Evolutionary conservation across 2,888 invertebrate genomes (phyloP).

Genomic region (Drosophila yooni): DNA sequence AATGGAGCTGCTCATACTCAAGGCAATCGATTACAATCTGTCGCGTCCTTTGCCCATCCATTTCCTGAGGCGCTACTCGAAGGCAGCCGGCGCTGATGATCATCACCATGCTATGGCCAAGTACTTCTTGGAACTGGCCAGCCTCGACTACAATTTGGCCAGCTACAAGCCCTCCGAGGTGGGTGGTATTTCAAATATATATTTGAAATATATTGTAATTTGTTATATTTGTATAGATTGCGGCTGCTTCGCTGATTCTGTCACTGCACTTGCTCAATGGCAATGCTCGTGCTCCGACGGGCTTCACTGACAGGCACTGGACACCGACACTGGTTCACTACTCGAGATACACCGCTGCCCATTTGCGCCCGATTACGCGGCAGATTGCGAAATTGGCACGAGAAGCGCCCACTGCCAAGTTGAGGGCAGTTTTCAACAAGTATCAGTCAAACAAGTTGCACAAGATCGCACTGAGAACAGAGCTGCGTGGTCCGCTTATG

Average conservation of each 20-base stretch:
- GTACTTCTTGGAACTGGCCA: conserved; percentile 94
- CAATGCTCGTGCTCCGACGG: conserved; percentile 66
- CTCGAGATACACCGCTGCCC: conserved; percentile 89
- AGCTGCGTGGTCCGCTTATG: conserved; percentile 85
- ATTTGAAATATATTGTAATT: neutral
- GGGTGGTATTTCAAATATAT: conserved; percentile 84
- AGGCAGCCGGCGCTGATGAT: conserved; percentile 87
- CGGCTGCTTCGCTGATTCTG: conserved; percentile 83
- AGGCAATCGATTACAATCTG: conserved; percentile 91
- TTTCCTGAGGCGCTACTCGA: conserved; percentile 93
- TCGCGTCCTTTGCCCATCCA: conserved; percentile 94
- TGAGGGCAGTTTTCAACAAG: conserved; percentile 89
- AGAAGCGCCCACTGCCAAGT: conserved; percentile 89
- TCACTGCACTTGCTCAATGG: conserved; percentile 82
- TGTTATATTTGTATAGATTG: conserved; percentile 73
- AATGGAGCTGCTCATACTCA: conserved; percentile 93
- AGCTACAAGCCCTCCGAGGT: conserved; percentile 93
- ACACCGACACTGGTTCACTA: conserved; percentile 91
- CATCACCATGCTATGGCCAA: conserved; percentile 93
- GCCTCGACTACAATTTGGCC: conserved; percentile 92
- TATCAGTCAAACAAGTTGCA: conserved; percentile 87
- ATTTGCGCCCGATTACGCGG: conserved; percentile 89
- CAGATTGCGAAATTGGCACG: conserved; percentile 89
- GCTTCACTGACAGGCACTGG: conserved; percentile 87
- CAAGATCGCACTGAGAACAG: conserved; percentile 88